A percentile compares a stretch with the other conserved stretches of the same genome.
Evolutionary conservation across 2,888 invertebrate genomes (phyloP).

Genomic region (Capitulum mitella): DNA sequence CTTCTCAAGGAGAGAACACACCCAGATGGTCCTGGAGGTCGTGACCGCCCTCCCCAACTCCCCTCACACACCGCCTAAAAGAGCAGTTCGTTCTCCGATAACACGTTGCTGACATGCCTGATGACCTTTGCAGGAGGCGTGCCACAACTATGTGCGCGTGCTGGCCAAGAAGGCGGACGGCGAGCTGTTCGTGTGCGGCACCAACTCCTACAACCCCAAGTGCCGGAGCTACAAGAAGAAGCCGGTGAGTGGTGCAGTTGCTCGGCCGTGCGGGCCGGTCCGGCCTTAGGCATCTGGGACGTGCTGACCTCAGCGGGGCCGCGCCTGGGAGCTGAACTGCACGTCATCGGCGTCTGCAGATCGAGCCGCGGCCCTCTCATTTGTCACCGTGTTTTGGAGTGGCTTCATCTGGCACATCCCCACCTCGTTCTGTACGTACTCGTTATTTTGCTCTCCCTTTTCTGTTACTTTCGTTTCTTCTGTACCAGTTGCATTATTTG

Average conservation of each 20-base stretch:
- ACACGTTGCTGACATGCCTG: no score
- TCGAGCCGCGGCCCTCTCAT: not conserved
- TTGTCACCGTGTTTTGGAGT: not conserved
- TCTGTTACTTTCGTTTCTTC: not conserved
- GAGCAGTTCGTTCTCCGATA: no score
- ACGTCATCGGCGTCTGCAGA: not conserved
- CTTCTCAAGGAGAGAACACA: no score
- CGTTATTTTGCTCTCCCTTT: not conserved
- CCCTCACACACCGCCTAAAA: no score
- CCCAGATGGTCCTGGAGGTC: no score
- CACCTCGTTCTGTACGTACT: not conserved
- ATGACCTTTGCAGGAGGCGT: constrained; percentile 65
- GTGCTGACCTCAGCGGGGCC: not conserved
- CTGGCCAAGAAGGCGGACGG: constrained; percentile 65
- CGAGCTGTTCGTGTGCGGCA: constrained; percentile 77
- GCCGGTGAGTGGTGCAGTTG: not conserved
- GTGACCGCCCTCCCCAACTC: no score
- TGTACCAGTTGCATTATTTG: not conserved
- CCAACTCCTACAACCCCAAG: constrained; percentile 85
- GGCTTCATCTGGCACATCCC: not conserved
- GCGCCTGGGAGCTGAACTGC: not conserved
- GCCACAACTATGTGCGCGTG: constrained; percentile 93
- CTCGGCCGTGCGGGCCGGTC: not conserved
- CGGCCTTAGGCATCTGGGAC: not conserved
- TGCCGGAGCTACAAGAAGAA: constrained; percentile 53